Evolutionary conservation across 2,888 invertebrate species (phyloP), one percentile per base, ranked within the genome.

Genomic region (Pammene fasciana): DNA sequence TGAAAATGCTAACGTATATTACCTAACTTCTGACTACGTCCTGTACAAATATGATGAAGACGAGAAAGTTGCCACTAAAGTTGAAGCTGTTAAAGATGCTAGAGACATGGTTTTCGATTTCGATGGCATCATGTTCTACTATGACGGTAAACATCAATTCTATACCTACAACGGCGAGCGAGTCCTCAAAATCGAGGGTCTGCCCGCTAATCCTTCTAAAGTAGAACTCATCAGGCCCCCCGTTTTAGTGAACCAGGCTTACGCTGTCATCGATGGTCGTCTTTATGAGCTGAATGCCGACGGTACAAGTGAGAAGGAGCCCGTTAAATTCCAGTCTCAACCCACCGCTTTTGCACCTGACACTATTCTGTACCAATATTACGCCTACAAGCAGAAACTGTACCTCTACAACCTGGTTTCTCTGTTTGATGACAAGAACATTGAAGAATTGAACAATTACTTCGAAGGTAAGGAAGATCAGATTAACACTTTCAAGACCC

Each of bases 41-140:
- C 26, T 26, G 1, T 26, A 26, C 26, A 26, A 26, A 26, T 26
- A 26, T 26, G 26, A 26, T 26, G 26, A 26, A 26, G 26, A 26
- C 26, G 26, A 26, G 26, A 26, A 26, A 26, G 26, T 26, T 26
- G 26, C 26, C 26, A 26, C 26, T 4, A 78, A 81, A 68, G 16
- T 90, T 0, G 76, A 80, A 0, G 76, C 78, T 6, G 76, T 86
- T 5, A 76, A 75, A 0, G 80, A 85, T 6, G 87, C 87, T 0
- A 77, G 82, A 55, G 78, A 87, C 75, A 83, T 91, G 0, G 79
- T 84, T 36, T 45, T 89, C 0, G 91, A 90, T 77, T 80, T 74
- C n/a, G 57, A 76, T 0, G 80, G 85, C 65, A 90, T 89, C 64
- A 62, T 91, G 2, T 90, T 83, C 72, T 90, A 79, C 72, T 80